A percentile compares a stretch with the other conserved stretches of the same genome.
Evolutionary conservation across 2,113 vertebrate genomes (phyloP).

Genomic region (Pygoscelis antarcticus): DNA sequence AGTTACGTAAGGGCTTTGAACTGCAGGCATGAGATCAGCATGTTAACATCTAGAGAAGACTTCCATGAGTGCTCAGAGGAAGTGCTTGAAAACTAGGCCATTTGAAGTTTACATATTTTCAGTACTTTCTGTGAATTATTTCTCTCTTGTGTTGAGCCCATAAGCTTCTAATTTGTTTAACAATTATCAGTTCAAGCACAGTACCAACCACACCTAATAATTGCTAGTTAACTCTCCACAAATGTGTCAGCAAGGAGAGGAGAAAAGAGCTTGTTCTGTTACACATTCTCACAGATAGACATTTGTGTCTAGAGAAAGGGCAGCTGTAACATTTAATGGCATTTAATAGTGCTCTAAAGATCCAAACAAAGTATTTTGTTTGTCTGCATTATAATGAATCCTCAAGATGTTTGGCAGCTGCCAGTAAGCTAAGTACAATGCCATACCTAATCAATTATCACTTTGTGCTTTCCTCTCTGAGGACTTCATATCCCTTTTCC

Average conservation of each 20-base stretch:
- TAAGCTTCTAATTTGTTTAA: not conserved
- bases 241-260: not conserved
- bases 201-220: not conserved
- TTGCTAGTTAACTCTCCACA: not conserved
- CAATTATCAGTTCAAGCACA: not conserved
- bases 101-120: not conserved
- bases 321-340: not conserved
- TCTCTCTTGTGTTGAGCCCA: not conserved
- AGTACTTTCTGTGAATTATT: not conserved
- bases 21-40: not conserved
- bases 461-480: not conserved
- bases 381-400: not conserved
- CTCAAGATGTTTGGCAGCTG: not conserved
- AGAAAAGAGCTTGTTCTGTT: not conserved
- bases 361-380: not conserved
- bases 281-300: not conserved
- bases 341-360: not conserved
- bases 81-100: not conserved
- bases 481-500: not conserved
- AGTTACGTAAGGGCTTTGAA: not conserved
- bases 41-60: not conserved
- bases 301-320: not conserved
- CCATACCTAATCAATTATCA: not conserved
- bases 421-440: not conserved
- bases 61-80: not conserved